Conservation (phyloP, 2,113 vertebrate genomes). For the crab-eating macaque (Macaca fascicularis) region T2T-MFA8v1.1 NC_088384.1:4773501-4774000, state of each 20-base stretch:
- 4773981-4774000: rapidly evolving
- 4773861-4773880: rapidly evolving
- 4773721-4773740: too few relatives aligned
- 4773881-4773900: not conserved
- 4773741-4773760: rapidly evolving
- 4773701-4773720: rapidly evolving
- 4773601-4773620: rapidly evolving
- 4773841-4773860: rapidly evolving
- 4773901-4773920: rapidly evolving
- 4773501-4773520: too few relatives aligned
- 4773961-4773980: rapidly evolving
- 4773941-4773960: rapidly evolving
- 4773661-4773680: rapidly evolving
- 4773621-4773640: rapidly evolving
- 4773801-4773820: rapidly evolving
- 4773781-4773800: rapidly evolving
- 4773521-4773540: too few relatives aligned
- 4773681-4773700: rapidly evolving
- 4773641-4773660: not conserved
- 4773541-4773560: too few relatives aligned
- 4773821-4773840: not conserved
- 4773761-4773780: rapidly evolving
- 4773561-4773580: too few relatives aligned
- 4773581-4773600: too few relatives aligned
- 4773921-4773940: rapidly evolving